A percentile compares a stretch with the other conserved stretches of the same genome.
Evolutionary conservation across 2,797 vertebrate genomes (phyloP).

Genomic region (Silurus aristotelis): DNA sequence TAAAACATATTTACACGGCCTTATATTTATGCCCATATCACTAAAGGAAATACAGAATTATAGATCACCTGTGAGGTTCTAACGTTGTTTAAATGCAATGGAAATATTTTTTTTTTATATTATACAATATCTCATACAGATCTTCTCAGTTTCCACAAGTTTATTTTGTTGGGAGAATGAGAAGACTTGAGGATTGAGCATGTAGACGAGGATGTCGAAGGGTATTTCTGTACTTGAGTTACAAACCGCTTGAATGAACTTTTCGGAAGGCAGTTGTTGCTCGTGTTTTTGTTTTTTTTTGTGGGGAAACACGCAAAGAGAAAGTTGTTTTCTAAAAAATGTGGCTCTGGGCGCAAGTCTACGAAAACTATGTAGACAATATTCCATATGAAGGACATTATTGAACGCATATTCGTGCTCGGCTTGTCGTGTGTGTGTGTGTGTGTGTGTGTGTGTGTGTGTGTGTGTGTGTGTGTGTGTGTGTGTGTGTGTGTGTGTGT

Average conservation of each 20-base stretch:
- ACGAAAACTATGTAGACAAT: not conserved
- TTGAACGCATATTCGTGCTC: not conserved
- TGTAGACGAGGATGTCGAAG: not conserved
- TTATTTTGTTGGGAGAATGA: not conserved
- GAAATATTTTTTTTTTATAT: not conserved
- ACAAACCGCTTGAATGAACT: not conserved
- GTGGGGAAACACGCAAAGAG: not conserved
- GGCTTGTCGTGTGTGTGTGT: not conserved
- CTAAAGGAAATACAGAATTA: not conserved
- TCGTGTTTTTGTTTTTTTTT: not conserved
- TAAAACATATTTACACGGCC: not conserved
- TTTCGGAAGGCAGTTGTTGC: not conserved
- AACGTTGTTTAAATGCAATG: not conserved
- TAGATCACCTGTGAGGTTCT: not conserved
- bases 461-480: not conserved
- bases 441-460: constrained; percentile 5
- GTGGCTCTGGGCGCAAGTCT: not conserved
- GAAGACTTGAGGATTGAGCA: not conserved
- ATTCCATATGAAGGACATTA: too few relatives aligned
- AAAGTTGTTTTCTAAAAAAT: not conserved
- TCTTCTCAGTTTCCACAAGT: not conserved
- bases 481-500: constrained; percentile 9
- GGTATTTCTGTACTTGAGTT: not conserved
- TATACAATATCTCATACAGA: not conserved
- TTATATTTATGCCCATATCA: not conserved